Base-by-base conservation (phyloP, 2,888 invertebrate genomes). In the Sphaerophoria taeniata region DNA sequence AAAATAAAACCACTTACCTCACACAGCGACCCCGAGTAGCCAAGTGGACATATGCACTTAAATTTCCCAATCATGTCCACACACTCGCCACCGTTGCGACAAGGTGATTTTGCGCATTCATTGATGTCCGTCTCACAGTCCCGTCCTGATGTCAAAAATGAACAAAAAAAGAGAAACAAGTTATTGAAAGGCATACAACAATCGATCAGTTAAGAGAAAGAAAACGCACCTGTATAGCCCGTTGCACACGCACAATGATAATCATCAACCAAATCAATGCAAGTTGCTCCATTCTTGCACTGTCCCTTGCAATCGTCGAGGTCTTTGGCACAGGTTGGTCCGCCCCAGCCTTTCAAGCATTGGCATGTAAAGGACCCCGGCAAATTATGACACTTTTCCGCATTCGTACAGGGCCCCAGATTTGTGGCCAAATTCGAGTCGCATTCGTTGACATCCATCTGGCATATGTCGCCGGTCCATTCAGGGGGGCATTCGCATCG, bases 261-360 rank as follows among this genome's bases (percentile, higher is more conserved):
- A 92, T 97, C 97, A 91, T 97, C 96, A 89, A 97, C 97, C 87
- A 98, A 94, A 93, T 98, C 98, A 91, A 98, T 96, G 93, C 98
- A 98, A 39, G 97, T 96, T 87, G 97, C 98, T 60, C 97, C 97
- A 92, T 98, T 96, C 88, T 95, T 94, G 92, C 98, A 98, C 90
- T 97, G 97, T 73, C 96, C 96, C 80, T 95, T 94, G 93, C 97
- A 98, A 92, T 97, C 97, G 92, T 97, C 96, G 90, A 97, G 95
- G 93, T 97, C 97, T 90, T 94, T 94, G 90, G 97, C 97, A 93
- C 98, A 98, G 91, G 96, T 96, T 90, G 96, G 95, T 77, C 98
- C 98, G 85, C 95, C 95, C 96, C 98, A 98, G 77, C 98, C 98
- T 79, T 96, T 96, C 82, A 96, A 94, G 92, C 98, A 98, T 87